Evolutionary conservation across 53 echinoderm and acorn worm genomes (phyloP).

Genomic region (Echinarachnius parma): DNA sequence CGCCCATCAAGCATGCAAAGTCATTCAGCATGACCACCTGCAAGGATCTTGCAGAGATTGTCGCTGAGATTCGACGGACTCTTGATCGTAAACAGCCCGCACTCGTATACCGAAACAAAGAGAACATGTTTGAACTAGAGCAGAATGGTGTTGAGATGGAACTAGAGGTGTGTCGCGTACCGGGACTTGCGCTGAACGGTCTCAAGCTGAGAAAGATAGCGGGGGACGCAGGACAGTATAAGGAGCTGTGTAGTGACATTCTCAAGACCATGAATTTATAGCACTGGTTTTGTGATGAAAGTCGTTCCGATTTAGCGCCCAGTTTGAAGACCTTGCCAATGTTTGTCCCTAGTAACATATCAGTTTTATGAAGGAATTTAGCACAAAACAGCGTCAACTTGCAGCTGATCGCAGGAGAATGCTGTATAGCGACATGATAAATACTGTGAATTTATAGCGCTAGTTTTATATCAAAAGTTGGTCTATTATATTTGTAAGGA

Average conservation of each 20-base stretch:
- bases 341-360: no score
- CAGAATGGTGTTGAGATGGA: slow-evolving; percentile 84
- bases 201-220: slow-evolving; percentile 82
- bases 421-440: no score
- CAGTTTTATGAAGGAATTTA: no score
- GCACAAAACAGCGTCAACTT: no score
- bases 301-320: no score
- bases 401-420: no score
- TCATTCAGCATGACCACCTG: slow-evolving; percentile 97
- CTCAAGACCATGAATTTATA: slow-evolving; percentile 94
- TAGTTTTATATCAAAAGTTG: no score
- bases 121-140: slow-evolving; percentile 87
- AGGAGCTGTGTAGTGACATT: slow-evolving; percentile 86
- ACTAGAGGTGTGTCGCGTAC: slow-evolving; percentile 90
- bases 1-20: slow-evolving; percentile 86
- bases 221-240: slow-evolving; percentile 89
- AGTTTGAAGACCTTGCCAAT: no score
- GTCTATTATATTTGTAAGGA: no score
- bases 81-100: slow-evolving; percentile 80
- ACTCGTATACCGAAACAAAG: slow-evolving; percentile 74
- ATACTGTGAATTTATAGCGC: no score
- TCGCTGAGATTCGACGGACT: slow-evolving; percentile 81
- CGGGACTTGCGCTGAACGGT: slow-evolving; percentile 85
- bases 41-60: slow-evolving; percentile 80
- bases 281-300: no score